Percentiles rank a stretch among this genome's conserved stretches.
phyloP scores from a whole-genome alignment of 1,140 invertebrate genomes.

The Panagrolaimus sp. region DNA sequence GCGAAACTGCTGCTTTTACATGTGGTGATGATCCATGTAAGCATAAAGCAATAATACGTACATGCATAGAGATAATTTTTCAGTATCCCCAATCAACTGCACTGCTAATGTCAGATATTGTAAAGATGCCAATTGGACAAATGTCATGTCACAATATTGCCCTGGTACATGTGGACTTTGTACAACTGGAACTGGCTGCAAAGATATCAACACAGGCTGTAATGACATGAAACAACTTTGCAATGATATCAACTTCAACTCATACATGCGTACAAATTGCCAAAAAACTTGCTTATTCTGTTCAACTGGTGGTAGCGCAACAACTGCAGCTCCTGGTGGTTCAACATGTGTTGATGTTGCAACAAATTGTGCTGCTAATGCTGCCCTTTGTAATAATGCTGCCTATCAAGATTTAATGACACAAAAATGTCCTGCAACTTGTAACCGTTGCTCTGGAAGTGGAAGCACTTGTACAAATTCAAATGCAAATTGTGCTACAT shows the following conservation, averaged over 20 bases:
- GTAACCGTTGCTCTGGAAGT: neutral
- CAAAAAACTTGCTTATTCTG: neutral
- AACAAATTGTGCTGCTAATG: neutral
- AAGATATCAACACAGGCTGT: neutral
- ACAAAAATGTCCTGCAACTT: neutral
- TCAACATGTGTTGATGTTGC: neutral
- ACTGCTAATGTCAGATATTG: neutral
- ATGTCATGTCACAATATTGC: slow-evolving; percentile 10
- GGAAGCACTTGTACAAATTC: neutral
- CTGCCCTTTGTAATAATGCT: neutral
- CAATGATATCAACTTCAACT: neutral
- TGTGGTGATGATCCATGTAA: no score
- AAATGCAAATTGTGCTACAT: neutral
- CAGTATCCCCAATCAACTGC: slow-evolving; percentile 8
- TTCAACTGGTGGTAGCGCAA: neutral
- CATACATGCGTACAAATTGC: neutral
- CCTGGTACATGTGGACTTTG: neutral
- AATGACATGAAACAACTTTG: neutral
- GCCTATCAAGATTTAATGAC: neutral
- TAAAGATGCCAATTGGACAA: neutral
- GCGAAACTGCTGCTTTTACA: no score
- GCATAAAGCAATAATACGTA: no score
- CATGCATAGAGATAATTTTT: neutral
- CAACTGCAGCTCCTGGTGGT: no score
- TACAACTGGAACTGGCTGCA: neutral